phyloP scores from a whole-genome alignment of 2,113 vertebrate genomes.

The Salvelinus alpinus region DNA sequence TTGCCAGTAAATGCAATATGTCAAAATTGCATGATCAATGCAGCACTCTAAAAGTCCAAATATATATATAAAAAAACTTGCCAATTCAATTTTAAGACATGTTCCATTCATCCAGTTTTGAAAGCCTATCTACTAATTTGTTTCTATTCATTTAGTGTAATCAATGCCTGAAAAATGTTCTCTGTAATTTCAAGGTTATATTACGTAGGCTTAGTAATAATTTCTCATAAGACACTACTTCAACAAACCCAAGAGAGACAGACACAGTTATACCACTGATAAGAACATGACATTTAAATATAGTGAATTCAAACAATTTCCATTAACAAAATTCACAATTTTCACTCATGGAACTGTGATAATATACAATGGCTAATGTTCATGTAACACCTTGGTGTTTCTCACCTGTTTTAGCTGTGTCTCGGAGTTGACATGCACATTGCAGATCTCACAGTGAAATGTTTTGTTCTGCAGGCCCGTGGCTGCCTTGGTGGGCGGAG shows the following conservation, averaged over 20 bases:
- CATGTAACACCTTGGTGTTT: neutral
- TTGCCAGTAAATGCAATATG: too few relatives aligned
- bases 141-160: conserved; percentile 27
- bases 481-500: conserved; percentile 76
- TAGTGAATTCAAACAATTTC: neutral
- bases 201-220: too few relatives aligned
- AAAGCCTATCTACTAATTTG: conserved; percentile 25
- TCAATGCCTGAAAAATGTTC: neutral
- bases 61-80: too few relatives aligned
- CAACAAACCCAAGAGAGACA: neutral
- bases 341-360: neutral
- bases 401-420: conserved; percentile 97
- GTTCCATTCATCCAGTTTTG: conserved; percentile 21
- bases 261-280: neutral
- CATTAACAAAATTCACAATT: neutral
- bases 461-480: conserved; percentile 98
- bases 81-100: conserved; percentile 5
- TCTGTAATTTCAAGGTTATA: too few relatives aligned
- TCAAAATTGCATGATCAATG: too few relatives aligned
- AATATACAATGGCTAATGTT: neutral
- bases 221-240: neutral
- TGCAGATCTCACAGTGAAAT: conserved; percentile 98
- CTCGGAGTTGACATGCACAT: conserved; percentile 98
- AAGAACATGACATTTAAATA: neutral
- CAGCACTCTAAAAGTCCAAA: too few relatives aligned